Base-by-base conservation (phyloP, 2,797 vertebrate species). In the Furcifer pardalis region DNA sequence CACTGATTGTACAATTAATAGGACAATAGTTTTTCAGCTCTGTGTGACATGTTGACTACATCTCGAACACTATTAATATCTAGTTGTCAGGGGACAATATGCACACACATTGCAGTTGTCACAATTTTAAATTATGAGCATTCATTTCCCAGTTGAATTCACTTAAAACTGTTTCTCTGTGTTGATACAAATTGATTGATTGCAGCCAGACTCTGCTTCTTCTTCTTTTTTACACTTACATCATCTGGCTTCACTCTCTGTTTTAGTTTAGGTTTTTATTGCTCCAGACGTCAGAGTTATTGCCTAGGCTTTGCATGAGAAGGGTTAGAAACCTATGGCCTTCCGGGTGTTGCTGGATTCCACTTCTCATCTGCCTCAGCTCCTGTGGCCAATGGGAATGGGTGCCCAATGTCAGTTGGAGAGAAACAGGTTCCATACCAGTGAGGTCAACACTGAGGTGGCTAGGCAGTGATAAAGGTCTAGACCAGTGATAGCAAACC, bases 61-160 rank as follows among this genome's bases (percentile, higher is more conserved):
- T 81, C 56, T 81, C 69, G 77, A 78, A 66, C 68, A 68, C 21
- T 72, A 84, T 87, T 88, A 79, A 84, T 83, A 90, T 88, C 66
- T 80, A 66, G 13, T 88, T 92, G 83, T 68, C 37, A 27, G 78
- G 25, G 25, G 83, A 73, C 77, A 83, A 77, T 46, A 12, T 2
- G 35, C 62, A 7, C 63, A 72, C 49, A 23, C 9, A 32, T 6
- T 89, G 42, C 74, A 40, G 42, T 85, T 35, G 21, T 1, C n/a
- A 59, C 46, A 30, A 89, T 35, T 66, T 83, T 63, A 81, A 84
- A 82, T 79, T 59, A 81, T 82, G 66, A 71, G 35, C 32, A 1
- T 74, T 84, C 83, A 42, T 87, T 46, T 63, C 66, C 42, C 10
- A 32, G 40, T 13, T 68, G 49, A 32, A n/a, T 71, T 52, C 32